phyloP scores from a whole-genome alignment of 2,888 invertebrate genomes.

The Tuta absoluta region DNA sequence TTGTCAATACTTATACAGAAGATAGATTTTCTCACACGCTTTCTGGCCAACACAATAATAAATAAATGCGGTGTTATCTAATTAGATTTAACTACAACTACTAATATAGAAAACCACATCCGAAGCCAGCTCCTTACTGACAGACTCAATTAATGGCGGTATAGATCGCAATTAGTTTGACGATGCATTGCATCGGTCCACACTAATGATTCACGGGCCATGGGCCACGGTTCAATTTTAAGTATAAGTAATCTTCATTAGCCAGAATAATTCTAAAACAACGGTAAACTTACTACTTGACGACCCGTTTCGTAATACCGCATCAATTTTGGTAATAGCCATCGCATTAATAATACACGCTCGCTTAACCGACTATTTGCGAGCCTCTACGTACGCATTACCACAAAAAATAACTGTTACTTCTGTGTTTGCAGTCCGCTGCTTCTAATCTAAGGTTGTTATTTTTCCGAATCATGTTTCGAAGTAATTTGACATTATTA shows the following conservation, averaged over 20 bases:
- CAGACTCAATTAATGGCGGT: slow-evolving; percentile 19
- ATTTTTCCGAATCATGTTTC: slow-evolving; percentile 54
- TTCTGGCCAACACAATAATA: neutral
- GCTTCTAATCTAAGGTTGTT: slow-evolving; percentile 57
- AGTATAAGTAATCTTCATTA: slow-evolving; percentile 41
- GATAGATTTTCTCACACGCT: neutral
- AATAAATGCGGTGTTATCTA: neutral
- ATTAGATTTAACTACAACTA: neutral
- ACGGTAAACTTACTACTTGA: slow-evolving; percentile 36
- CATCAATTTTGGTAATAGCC: slow-evolving; percentile 59
- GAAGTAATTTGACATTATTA: slow-evolving; percentile 57
- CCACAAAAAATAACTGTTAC: slow-evolving; percentile 69
- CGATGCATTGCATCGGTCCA: slow-evolving; percentile 18
- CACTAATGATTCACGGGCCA: slow-evolving; percentile 25
- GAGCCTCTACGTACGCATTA: slow-evolving; percentile 54
- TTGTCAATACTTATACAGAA: neutral
- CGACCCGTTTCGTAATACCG: slow-evolving; percentile 44
- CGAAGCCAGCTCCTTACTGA: slow-evolving; percentile 14
- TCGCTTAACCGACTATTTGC: slow-evolving; percentile 54
- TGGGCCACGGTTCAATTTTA: slow-evolving; percentile 30
- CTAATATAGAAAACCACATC: neutral
- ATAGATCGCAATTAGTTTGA: slow-evolving; percentile 17
- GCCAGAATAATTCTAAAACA: slow-evolving; percentile 34
- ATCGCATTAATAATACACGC: slow-evolving; percentile 51
- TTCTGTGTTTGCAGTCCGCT: slow-evolving; percentile 66